Evolutionary conservation across 2,113 vertebrate species (phyloP).

Genomic region (Oceanodroma tethys): DNA sequence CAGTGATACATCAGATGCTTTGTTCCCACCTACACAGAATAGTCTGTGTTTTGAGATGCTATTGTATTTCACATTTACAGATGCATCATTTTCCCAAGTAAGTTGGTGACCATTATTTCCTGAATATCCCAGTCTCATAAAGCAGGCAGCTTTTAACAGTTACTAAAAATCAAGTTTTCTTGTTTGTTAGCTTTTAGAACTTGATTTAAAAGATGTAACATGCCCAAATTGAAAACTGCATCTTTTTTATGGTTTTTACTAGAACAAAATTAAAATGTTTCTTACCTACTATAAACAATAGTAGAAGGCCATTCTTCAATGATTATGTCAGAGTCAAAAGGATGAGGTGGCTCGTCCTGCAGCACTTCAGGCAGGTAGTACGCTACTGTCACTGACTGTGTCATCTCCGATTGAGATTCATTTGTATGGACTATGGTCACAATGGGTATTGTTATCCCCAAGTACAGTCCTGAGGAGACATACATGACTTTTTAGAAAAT

Average conservation of each 20-base stretch:
- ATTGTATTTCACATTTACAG: background rate
- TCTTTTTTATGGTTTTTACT: rapidly evolving
- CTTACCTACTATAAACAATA: conserved; percentile 81
- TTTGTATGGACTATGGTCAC: conserved; percentile 82
- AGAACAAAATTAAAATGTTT: rapidly evolving
- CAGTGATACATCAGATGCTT: rapidly evolving
- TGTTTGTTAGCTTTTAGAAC: background rate
- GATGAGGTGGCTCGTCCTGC: conserved; percentile 80
- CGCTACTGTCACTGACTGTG: conserved; percentile 74
- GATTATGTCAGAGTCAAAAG: conserved; percentile 75
- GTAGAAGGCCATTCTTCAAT: conserved; percentile 84
- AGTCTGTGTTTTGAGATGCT: background rate
- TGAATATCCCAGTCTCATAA: background rate
- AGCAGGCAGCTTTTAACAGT: background rate
- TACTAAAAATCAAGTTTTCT: background rate
- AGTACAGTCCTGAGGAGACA: conserved; percentile 67
- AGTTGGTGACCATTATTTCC: background rate
- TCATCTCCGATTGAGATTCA: conserved; percentile 65
- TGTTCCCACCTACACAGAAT: rapidly evolving
- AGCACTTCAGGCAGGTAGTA: conserved; percentile 81
- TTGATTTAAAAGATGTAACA: rapidly evolving
- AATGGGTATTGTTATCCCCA: conserved; percentile 87
- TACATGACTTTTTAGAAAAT: rapidly evolving
- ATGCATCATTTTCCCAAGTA: background rate
- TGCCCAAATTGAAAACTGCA: rapidly evolving